phyloP scores from a whole-genome alignment of 2,797 vertebrate species.

The Threskiornis aethiopicus region DNA sequence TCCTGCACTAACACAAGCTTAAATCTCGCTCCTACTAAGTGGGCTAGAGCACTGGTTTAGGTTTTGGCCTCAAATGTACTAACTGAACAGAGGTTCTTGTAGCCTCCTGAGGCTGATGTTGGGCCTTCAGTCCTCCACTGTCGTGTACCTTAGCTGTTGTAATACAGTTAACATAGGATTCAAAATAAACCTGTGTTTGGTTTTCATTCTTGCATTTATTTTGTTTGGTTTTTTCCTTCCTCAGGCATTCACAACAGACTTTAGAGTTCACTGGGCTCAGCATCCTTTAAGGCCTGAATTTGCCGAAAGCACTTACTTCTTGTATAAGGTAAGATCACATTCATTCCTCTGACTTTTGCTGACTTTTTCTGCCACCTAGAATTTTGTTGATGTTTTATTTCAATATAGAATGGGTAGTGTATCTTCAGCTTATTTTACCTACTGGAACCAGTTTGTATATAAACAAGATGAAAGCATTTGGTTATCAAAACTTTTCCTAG shows the following conservation, averaged over 20 bases:
- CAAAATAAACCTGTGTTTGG: neutral
- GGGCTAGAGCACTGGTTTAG: neutral
- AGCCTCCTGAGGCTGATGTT: neutral
- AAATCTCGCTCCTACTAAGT: neutral
- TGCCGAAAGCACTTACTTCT: conserved; percentile 99
- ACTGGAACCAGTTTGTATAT: neutral
- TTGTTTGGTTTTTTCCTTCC: neutral
- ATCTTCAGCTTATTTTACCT: neutral
- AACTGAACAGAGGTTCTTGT: neutral
- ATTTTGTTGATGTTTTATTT: neutral
- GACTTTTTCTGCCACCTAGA: neutral
- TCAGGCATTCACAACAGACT: conserved; percentile 98
- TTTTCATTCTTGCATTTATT: neutral
- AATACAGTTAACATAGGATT: neutral
- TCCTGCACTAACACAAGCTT: neutral
- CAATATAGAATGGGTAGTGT: neutral
- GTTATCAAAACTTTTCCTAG: neutral
- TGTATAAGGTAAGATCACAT: conserved; percentile 88
- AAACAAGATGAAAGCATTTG: neutral
- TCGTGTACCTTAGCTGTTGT: neutral
- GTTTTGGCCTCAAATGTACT: neutral
- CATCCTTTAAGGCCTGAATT: conserved; percentile 97
- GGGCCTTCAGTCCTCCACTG: neutral
- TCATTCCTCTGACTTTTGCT: neutral
- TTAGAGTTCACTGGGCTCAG: conserved; percentile 98